phyloP scores from a whole-genome alignment of 1,140 invertebrate species.

The Drosophila pruinosa region DNA sequence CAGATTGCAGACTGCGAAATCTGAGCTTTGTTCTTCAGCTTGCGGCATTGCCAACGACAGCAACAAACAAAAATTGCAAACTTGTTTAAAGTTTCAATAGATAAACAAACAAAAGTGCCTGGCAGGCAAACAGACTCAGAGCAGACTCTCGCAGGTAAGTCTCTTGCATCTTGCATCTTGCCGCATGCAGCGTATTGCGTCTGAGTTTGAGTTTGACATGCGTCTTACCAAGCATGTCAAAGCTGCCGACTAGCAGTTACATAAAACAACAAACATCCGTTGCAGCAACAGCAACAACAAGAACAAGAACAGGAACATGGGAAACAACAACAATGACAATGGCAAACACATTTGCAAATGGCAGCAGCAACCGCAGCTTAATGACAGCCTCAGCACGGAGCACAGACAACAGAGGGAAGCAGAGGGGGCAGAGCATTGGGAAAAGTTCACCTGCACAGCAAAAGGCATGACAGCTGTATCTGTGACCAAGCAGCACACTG shows the following conservation, averaged over 20 bases:
- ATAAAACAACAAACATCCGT: constrained; percentile 24
- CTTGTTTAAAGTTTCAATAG: constrained; percentile 78
- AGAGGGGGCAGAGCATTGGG: constrained; percentile 28
- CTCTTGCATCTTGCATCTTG: constrained; percentile 1
- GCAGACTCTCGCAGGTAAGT: background rate
- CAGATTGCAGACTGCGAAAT: constrained; percentile 26
- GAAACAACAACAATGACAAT: constrained; percentile 53
- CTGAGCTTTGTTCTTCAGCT: constrained; percentile 14
- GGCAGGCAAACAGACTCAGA: constrained; percentile 20
- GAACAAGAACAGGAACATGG: constrained; percentile 45
- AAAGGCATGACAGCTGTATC: constrained; percentile 51
- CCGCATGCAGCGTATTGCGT: constrained; percentile 9
- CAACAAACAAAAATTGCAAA: constrained; percentile 37
- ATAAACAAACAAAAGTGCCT: constrained; percentile 74
- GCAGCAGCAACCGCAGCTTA: constrained; percentile 74
- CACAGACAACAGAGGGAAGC: background rate
- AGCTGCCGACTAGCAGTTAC: constrained; percentile 53
- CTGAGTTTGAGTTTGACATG: constrained; percentile 57
- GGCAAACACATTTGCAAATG: constrained; percentile 78
- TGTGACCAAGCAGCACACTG: constrained; percentile 15
- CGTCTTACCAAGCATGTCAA: constrained; percentile 73
- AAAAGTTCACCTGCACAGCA: constrained; percentile 74
- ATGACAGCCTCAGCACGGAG: constrained; percentile 57
- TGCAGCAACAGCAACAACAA: constrained; percentile 35
- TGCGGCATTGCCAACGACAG: background rate